Conservation (phyloP, 2,888 invertebrate species). For the Polydrusus cervinus region DNA sequence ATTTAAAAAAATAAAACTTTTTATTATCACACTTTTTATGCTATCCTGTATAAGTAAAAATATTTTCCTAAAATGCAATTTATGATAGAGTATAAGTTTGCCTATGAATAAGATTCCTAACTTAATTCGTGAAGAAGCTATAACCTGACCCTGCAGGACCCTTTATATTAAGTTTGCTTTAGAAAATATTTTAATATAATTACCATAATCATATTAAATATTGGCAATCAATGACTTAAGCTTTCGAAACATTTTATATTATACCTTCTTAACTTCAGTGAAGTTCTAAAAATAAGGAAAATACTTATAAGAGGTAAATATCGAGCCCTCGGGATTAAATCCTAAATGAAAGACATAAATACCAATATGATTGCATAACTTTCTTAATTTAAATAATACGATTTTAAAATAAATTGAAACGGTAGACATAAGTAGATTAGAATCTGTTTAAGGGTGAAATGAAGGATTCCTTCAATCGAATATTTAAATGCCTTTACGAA, state of each 20-base stretch:
- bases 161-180: too few relatives aligned
- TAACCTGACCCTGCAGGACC: too few relatives aligned
- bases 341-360: constrained; percentile 57
- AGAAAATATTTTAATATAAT: too few relatives aligned
- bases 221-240: too few relatives aligned
- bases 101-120: too few relatives aligned
- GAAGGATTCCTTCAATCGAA: constrained; percentile 38
- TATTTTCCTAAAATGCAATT: too few relatives aligned
- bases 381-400: constrained; percentile 59
- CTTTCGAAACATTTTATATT: not conserved
- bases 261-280: not conserved
- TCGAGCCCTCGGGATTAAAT: constrained; percentile 1
- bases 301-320: not conserved
- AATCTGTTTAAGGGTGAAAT: constrained; percentile 41
- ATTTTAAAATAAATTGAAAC: constrained; percentile 61
- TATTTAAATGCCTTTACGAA: constrained; percentile 37
- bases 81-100: too few relatives aligned
- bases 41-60: too few relatives aligned
- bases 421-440: constrained; percentile 60
- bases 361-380: constrained; percentile 61
- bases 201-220: too few relatives aligned
- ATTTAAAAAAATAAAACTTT: too few relatives aligned
- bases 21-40: too few relatives aligned
- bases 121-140: too few relatives aligned
- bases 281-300: not conserved